Evolutionary conservation across 2,888 invertebrate species (phyloP).

Genomic region (Malthinus seriepunctatus): DNA sequence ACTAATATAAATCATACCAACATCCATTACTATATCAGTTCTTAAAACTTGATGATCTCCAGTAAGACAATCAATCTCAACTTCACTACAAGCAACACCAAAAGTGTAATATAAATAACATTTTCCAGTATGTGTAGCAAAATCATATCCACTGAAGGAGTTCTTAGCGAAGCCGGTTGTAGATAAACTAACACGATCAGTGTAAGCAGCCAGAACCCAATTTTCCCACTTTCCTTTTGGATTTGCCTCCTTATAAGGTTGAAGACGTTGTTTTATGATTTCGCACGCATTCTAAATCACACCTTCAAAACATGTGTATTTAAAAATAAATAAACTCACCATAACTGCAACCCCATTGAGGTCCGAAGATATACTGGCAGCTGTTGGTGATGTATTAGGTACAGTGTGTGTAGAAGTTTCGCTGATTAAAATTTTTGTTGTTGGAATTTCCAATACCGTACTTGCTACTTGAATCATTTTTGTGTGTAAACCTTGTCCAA

Average conservation of each 20-base stretch:
- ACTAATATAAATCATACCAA: constrained; percentile 57
- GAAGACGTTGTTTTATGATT: constrained; percentile 70
- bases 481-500: constrained; percentile 96
- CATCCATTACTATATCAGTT: constrained; percentile 96
- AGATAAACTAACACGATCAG: constrained; percentile 76
- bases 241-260: constrained; percentile 73
- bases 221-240: constrained; percentile 83
- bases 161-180: constrained; percentile 83
- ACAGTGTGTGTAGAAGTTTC: constrained; percentile 90
- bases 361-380: constrained; percentile 87
- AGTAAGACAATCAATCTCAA: constrained; percentile 92
- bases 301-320: neutral
- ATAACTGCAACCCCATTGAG: constrained; percentile 90
- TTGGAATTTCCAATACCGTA: constrained; percentile 68
- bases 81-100: constrained; percentile 85
- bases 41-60: constrained; percentile 89
- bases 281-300: constrained; percentile 72
- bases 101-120: constrained; percentile 85
- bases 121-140: constrained; percentile 69
- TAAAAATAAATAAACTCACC: constrained; percentile 46
- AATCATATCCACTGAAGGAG: constrained; percentile 73
- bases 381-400: constrained; percentile 88
- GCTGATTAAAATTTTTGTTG: constrained; percentile 75
- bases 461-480: constrained; percentile 94
- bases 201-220: constrained; percentile 80